These are phyloP conservation scores for Parotocinclus haroldoi DNA, from an alignment of 2,797 vertebrate species.

Conservation along the genomic window DNA sequence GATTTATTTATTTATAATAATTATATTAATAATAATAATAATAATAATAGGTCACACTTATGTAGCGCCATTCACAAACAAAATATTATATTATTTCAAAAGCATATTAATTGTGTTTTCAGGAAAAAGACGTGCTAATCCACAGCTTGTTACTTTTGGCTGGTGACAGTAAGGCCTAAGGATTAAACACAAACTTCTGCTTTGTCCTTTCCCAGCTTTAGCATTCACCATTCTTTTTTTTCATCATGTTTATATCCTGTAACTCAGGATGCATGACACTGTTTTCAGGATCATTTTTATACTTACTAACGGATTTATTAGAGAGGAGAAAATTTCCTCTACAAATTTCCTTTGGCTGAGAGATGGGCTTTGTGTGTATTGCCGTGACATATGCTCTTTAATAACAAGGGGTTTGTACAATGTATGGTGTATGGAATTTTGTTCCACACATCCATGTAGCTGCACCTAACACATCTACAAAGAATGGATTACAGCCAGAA, in stretches of 20 bases:
- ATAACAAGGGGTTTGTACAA: neutral
- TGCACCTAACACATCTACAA: constrained; percentile 36
- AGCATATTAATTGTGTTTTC: too few species aligned
- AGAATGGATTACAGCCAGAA: constrained; percentile 37
- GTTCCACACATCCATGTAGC: constrained; percentile 31
- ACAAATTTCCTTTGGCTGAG: neutral
- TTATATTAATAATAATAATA: too few species aligned
- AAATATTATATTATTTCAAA: too few species aligned
- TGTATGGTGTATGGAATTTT: constrained; percentile 6
- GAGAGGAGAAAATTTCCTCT: neutral
- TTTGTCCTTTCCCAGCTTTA: too few species aligned
- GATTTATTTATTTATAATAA: too few species aligned
- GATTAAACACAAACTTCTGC: too few species aligned
- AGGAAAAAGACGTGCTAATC: too few species aligned
- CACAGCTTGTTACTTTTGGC: too few species aligned
- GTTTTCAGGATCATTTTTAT: neutral
- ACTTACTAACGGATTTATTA: neutral
- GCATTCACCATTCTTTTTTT: too few species aligned
- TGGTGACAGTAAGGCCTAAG: too few species aligned
- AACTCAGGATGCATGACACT: neutral
- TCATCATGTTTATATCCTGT: neutral
- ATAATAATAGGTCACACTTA: too few species aligned
- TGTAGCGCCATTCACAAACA: too few species aligned
- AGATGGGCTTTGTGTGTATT: constrained; percentile 1
- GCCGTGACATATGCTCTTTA: neutral